Evolutionary conservation across 2,797 vertebrate genomes (phyloP), one percentile per base, ranked within the genome.

Genomic region (Enteromius anoplus): DNA sequence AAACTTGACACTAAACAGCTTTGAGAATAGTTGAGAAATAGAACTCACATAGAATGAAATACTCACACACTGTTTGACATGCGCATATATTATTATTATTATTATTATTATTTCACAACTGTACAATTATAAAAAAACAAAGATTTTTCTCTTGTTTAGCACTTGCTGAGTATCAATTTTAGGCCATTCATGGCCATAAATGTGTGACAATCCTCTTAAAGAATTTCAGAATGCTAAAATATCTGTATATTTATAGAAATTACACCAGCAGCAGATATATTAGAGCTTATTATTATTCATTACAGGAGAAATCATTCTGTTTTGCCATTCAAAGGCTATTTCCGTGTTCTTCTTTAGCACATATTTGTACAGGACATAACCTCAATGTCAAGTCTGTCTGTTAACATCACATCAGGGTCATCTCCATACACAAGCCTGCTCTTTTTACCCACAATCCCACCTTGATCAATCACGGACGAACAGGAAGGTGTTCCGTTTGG

Each of bases 401-500:
- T 84, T 72, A 76, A 75, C 65, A 84, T 84, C 83, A 88, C 53
- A 45, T 88, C 42, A 4, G 77, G 80, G 12, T 19, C 80, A 86
- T 88, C 90, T 89, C 87, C 87, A 90, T 81, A 88, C 84, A 80
- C 85, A 91, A 88, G 85, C 32, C 45, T 55, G 10, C 17, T 62
- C 75, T 86, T 84, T 81, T 85, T 92, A 89, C 87, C 64, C 69
- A 75, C 64, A 88, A 89, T 89, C 88, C 91, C 89, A 88, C 89
- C 87, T 88, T 92, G 91, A 92, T 93, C 92, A 93, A 94, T 94
- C 93, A 95, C 93, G 92, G 94, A 95, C 93, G 92, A 90, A 91
- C 85, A 85, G 89, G 90, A 88, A 91, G 89, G 84, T 92, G 89
- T 92, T 92, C 88, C 87, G 89, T 93, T 95, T 93, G 93, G 91